phyloP scores from a whole-genome alignment of 2,113 vertebrate genomes.

The Melanerpes formicivorus region DNA sequence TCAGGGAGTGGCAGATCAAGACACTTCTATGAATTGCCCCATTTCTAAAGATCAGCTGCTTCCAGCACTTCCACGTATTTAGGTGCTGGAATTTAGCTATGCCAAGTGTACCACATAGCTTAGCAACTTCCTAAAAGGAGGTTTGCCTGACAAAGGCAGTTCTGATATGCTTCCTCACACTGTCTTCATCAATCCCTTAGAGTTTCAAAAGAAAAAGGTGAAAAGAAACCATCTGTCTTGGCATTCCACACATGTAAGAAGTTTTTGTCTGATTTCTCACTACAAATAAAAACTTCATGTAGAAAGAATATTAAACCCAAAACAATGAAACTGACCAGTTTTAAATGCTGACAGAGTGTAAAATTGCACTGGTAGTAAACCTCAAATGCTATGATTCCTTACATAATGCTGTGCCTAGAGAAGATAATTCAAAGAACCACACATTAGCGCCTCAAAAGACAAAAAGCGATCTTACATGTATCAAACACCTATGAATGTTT shows the following conservation, averaged over 20 bases:
- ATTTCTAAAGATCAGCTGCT: background rate
- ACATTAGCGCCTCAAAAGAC: background rate
- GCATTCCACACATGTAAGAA: background rate
- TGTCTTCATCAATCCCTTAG: background rate
- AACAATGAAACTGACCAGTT: background rate
- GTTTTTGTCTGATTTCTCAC: background rate
- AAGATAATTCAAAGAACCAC: background rate
- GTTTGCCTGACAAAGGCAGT: background rate
- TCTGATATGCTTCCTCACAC: background rate
- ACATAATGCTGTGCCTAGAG: background rate
- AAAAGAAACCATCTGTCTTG: background rate
- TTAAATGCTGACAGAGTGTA: background rate
- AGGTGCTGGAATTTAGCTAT: background rate
- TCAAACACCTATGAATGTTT: background rate
- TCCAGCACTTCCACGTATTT: background rate
- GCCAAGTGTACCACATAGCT: background rate
- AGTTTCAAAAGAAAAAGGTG: background rate
- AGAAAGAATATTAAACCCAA: background rate
- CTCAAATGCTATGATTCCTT: background rate
- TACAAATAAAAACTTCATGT: background rate
- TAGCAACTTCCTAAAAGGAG: background rate
- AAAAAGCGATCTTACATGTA: background rate
- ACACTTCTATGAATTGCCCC: background rate
- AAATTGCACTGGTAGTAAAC: background rate
- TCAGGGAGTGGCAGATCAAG: background rate